Conservation (phyloP, 2,113 vertebrate species). For the Rutilus rutilus region DNA sequence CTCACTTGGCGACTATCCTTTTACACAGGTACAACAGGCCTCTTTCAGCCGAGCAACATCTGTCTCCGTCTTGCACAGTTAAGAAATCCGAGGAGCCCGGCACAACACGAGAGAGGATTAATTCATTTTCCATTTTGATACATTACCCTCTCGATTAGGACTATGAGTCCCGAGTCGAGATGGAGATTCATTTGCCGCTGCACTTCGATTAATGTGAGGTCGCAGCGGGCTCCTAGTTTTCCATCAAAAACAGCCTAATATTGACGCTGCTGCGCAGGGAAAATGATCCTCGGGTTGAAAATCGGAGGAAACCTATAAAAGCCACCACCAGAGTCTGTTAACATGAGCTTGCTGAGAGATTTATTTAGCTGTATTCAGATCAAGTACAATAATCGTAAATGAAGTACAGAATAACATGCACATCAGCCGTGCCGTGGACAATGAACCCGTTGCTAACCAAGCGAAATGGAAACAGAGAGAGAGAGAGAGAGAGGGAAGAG, state of each 20-base stretch:
- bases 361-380: constrained; percentile 57
- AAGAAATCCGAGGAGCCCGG: constrained; percentile 38
- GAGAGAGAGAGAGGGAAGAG: not conserved
- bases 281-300: constrained; percentile 48
- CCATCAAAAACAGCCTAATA: constrained; percentile 44
- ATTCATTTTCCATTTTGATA: constrained; percentile 51
- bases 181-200: constrained; percentile 34
- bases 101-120: constrained; percentile 42
- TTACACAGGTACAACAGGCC: constrained; percentile 45
- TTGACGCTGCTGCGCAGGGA: constrained; percentile 35
- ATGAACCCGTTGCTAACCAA: not conserved
- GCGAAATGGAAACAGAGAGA: constrained; percentile 15
- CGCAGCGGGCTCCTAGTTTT: constrained; percentile 45
- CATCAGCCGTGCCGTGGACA: constrained; percentile 2
- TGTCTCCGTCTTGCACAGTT: constrained; percentile 47
- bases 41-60: constrained; percentile 45
- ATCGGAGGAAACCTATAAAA: constrained; percentile 53
- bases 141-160: constrained; percentile 43
- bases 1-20: constrained; percentile 47
- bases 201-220: constrained; percentile 48
- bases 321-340: constrained; percentile 50
- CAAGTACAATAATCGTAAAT: constrained; percentile 53
- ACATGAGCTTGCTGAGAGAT: constrained; percentile 57
- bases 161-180: constrained; percentile 20
- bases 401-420: constrained; percentile 36